Base-by-base conservation (phyloP, 2,113 vertebrate genomes). In the Hystrix brachyura region DNA sequence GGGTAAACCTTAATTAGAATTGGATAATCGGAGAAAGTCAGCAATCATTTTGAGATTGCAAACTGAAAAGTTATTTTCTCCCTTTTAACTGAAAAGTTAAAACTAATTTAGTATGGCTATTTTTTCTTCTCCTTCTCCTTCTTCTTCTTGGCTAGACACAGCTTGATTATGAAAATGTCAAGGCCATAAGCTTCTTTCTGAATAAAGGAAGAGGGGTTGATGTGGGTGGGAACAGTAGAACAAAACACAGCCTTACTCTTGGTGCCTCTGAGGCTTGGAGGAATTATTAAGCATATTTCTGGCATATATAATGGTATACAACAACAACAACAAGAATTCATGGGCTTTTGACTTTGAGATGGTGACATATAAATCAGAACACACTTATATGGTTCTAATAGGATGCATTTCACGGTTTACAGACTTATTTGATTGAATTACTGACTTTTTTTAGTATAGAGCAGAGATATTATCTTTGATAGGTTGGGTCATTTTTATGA, bases 21-120 rank as follows among this genome's bases (percentile, higher is more conserved):
- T 79, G 59, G 32, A 90, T 53, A 43, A 72, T 38, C 62, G 62
- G 71, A 78, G 43, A 76, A 46, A 89, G 43, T n/a, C 29, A 51
- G 46, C n/a, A 25, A 23, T 80, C 23, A 65, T 80, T 90, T 90
- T 90, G 34, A 80, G 79, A 79, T 79, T 38, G 65, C 34, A 79
- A 79, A 23, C 60, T 55, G 23, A 90, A 79, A 80, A 38, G 65
- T 76, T 65, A 51, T 72, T 90, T 55, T 79, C 74, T 90, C 34
- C 59, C 23, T 90, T 90, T 64, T 79, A 53, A 65, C 48, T 53
- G 60, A 90, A 90, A 89, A 32, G 46, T 53, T 90, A 67, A 90
- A 80, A 79, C 48, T 65, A 59, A 88, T 88, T 88, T 72, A 18
- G 5, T 78, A 29, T 29, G 59, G 21, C 46, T 51, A 38, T 55